Evolutionary conservation across 2,888 invertebrate genomes (phyloP), one percentile per base, ranked within the genome.

Genomic region (Nezara viridula): DNA sequence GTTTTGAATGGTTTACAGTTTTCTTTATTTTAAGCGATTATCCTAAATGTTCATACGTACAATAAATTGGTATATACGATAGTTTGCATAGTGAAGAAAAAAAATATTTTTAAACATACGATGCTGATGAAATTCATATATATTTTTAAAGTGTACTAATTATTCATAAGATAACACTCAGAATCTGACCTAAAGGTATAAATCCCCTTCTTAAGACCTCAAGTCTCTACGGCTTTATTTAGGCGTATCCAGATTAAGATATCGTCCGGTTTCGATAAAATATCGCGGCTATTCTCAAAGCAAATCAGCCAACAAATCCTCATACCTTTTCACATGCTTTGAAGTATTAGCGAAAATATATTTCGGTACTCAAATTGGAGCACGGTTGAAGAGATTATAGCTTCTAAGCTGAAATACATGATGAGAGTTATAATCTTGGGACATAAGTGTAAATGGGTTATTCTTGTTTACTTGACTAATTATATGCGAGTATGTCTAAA

Each of bases 301-400:
- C 10, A 14, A 60, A 27, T 60, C n/a, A 27, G 66, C 66, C 16
- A 27, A 66, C 66, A 73, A 73, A 73, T 73, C 66, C 32, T 21
- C 66, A 37, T 37, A 37, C 66, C 5, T 19, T 19, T 73, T 73
- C 66, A 37, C 32, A 19, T 60, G 66, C 32, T 73, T 37, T 37
- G 37, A 9, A 27, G 66, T 73, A 73, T 73, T 73, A 73, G 66
- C 32, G 37, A 73, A 73, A 60, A 73, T 73, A 73, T 19, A 73
- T 73, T 21, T 37, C 19, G 66, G 32, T 37, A 32, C 37, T 73
- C 19, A 6, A 73, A 37, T 37, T 73, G 32, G 21, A 73, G 60
- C 60, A n/a, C 16, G 27, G 14, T 27, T 3, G 14, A 14, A 60
- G 37, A 73, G 66, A 73, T 73, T 73, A 73, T 5, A 7, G 32